These are phyloP conservation scores for Mizuhopecten yessoensis DNA, from an alignment of 1,140 invertebrate genomes.

Conservation along the genomic window DNA sequence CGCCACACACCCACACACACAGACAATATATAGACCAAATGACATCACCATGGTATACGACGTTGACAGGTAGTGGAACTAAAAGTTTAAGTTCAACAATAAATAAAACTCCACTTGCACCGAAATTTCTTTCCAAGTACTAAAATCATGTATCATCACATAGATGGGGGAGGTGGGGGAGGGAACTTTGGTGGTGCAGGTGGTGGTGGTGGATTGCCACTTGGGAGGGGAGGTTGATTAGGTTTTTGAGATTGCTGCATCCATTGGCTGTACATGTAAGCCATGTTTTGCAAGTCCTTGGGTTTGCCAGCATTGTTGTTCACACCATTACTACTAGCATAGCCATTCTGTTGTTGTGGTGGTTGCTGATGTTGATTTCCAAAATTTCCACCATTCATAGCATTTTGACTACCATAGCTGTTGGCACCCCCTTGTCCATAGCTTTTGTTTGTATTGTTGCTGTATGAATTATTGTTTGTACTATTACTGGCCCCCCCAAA, in stretches of 20 bases:
- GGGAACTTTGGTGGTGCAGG: constrained; percentile 55
- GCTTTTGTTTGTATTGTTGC: constrained; percentile 49
- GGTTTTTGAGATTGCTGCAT: constrained; percentile 45
- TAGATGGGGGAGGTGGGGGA: constrained; percentile 5
- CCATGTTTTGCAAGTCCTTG: constrained; percentile 12
- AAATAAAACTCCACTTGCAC: constrained; percentile 15
- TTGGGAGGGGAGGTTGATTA: constrained; percentile 54
- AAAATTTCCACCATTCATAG: constrained; percentile 36
- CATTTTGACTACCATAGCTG: constrained; percentile 54
- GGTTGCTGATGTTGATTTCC: constrained; percentile 44
- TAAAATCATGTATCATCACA: constrained; percentile 50
- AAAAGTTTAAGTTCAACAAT: not conserved
- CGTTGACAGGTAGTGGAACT: not conserved
- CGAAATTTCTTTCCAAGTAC: constrained; percentile 3
- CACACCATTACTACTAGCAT: constrained; percentile 12
- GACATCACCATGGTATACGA: not conserved
- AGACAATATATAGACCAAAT: not conserved
- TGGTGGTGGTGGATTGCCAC: constrained; percentile 56
- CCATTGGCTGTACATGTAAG: constrained; percentile 48
- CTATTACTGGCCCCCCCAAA: constrained; percentile 58
- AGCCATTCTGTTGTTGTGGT: constrained; percentile 52
- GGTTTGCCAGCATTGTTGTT: constrained; percentile 45
- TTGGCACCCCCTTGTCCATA: constrained; percentile 53
- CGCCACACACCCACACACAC: not conserved
- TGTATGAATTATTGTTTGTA: constrained; percentile 47